Base-by-base conservation (phyloP, 2,797 vertebrate genomes). In the Dipus sagitta region DNA sequence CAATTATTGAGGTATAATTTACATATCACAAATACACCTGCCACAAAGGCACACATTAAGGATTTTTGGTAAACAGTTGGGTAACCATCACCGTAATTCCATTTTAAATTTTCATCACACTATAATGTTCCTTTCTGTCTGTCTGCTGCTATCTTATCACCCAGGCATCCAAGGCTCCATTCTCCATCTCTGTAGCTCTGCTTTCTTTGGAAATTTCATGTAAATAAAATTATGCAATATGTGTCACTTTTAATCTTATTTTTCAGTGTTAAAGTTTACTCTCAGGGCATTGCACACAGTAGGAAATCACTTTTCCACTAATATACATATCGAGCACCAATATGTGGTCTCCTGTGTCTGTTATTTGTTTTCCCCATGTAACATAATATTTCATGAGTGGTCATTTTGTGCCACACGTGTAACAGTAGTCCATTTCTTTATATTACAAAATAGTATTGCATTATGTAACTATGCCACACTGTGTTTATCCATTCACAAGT, bases 1-100 rank as follows among this genome's bases (percentile, higher is more conserved):
- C 2, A 58, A 72, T 79, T 67, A 42, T 64, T 70, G 34, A 72
- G 28, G 30, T 5, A 76, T 72, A 71, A 90, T 47, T 85, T 92
- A 17, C 11, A 62, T 32, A 54, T 3, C 23, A 87, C 58, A 79
- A 90, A 32, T 32, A 67, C 10, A 81, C 13, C 1, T 30, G 26
- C 17, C 64, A 17, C 77, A 62, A 71, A 9, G 83, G 15, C 3
- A 28, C 2, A 80, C 20, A 11, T 90, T 58, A 70, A 70, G 65
- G 1, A n/a, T 72, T 90, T 93, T 84, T 84, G 84, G 9, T 83
- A 72, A 79, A 87, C 3, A 86, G 30, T 34, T 88, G 1, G 71
- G 4, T 14, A 79, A 21, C 26, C 30, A 77, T 64, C 20, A 58
- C 4, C 2, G 34, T 2, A 42, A 38, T 23, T 9, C 67, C 13